Evolutionary conservation across 2,797 vertebrate species (phyloP), one percentile per base, ranked within the genome.

Genomic region (Austrolebias charrua): DNA sequence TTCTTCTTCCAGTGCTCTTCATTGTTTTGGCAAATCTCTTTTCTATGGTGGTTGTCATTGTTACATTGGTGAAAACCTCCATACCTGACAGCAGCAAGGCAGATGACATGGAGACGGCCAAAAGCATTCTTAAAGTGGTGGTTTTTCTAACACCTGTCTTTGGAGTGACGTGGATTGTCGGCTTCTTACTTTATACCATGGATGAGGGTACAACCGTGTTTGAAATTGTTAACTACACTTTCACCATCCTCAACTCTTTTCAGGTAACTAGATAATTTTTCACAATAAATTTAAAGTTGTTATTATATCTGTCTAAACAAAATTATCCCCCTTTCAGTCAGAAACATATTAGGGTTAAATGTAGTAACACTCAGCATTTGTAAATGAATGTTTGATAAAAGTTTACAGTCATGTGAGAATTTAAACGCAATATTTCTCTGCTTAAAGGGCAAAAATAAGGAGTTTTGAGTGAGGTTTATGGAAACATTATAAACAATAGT

Each of bases 91-190:
- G 70, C 59, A 82, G 75, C 59, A 90, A 90, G 48, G 20, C 77
- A 0, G 72, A 89, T 14, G 90, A 94, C 40, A 92, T 86, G 57
- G 88, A 93, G 3, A 91, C 89, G 2, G 83, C 73, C n/a, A 95
- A 92, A 68, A 90, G 90, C 55, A 92, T 95, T 63, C 56, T 95
- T 14, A 95, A 93, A 80, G 93, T 92, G 13, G 75, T 95, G 1
- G 13, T 93, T 28, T 82, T 94, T 51, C 83, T 95, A 6, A 93
- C 93, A 0, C 94, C 94, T 0, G 63, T 94, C 20, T 95, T 95
- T 70, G 94, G 94, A 73, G 69, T 93, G 1, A 94, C 94, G 1
- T 95, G 94, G 94, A 19, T 83, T 16, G 42, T 93, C 28, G 94
- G 93, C 47, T 88, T 93, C 42, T 63, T 86, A 33, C 40, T 78